phyloP scores from a whole-genome alignment of 2,888 invertebrate genomes.

The Sabellastarte sp. region DNA sequence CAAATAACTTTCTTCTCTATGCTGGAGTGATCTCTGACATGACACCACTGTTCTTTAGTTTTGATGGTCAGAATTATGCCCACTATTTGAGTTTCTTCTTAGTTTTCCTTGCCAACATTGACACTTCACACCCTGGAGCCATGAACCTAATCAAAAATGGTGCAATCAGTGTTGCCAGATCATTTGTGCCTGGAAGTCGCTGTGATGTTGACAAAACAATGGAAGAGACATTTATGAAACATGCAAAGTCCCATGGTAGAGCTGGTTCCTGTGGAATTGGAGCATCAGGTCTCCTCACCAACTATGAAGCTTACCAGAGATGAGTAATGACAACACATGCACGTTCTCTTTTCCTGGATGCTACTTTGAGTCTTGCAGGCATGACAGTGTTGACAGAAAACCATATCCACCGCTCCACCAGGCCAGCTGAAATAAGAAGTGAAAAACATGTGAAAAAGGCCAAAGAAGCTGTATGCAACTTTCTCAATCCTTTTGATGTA shows the following conservation, averaged over 20 bases:
- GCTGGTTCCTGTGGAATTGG: slow-evolving; percentile 20
- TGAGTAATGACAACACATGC: slow-evolving; percentile 14
- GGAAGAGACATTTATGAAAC: slow-evolving; percentile 23
- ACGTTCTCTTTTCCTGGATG: slow-evolving; percentile 7
- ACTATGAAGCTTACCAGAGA: slow-evolving; percentile 25
- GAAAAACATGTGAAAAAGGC: slow-evolving; percentile 1
- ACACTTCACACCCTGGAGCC: slow-evolving; percentile 6
- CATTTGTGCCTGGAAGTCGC: slow-evolving; percentile 5
- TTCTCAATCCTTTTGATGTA: slow-evolving; percentile 6
- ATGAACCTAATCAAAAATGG: slow-evolving; percentile 1
- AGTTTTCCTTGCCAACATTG: slow-evolving; percentile 5
- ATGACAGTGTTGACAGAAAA: slow-evolving; percentile 15
- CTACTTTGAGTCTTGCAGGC: slow-evolving; percentile 16
- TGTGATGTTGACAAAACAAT: slow-evolving; percentile 19
- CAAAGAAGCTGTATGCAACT: slow-evolving; percentile 10
- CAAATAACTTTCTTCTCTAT: slow-evolving; percentile 4
- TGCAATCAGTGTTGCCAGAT: slow-evolving; percentile 4
- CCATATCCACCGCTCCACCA: slow-evolving; percentile 18
- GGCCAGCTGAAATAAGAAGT: slow-evolving; percentile 22
- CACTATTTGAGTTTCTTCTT: slow-evolving; percentile 8
- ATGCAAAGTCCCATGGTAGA: slow-evolving; percentile 21
- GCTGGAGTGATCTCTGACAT: slow-evolving; percentile 5
- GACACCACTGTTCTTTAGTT: slow-evolving; percentile 27
- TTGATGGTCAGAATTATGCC: slow-evolving; percentile 29
- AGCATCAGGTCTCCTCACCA: slow-evolving; percentile 18